Conservation (phyloP, 2,888 invertebrate genomes). For the Bellardia bayeri region DNA sequence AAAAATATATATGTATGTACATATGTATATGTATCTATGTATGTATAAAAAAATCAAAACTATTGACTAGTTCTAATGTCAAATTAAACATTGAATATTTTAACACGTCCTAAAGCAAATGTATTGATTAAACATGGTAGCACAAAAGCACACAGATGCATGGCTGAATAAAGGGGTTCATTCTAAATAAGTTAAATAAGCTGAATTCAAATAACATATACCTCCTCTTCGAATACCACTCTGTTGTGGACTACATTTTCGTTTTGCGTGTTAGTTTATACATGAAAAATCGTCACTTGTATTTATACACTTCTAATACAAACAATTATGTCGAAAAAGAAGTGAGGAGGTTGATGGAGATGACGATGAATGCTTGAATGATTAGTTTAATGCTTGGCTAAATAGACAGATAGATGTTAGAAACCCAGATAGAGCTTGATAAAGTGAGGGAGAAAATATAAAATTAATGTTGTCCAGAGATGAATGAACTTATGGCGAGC, state of each 20-base stretch:
- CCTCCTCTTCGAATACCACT: not conserved
- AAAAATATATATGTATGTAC: not conserved
- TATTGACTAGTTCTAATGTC: conserved; percentile 22
- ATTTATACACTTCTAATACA: conserved; percentile 19
- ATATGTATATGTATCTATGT: not conserved
- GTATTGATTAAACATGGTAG: not conserved
- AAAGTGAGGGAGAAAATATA: conserved; percentile 22
- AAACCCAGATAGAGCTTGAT: not conserved
- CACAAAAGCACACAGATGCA: not conserved
- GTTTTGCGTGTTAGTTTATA: conserved; percentile 9
- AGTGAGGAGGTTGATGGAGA: conserved; percentile 5
- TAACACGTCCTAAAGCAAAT: conserved; percentile 26
- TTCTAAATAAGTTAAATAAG: not conserved
- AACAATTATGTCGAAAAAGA: conserved; percentile 13
- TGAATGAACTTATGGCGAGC: conserved; percentile 52
- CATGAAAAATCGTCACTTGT: not conserved
- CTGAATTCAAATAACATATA: not conserved
- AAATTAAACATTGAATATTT: conserved; percentile 32
- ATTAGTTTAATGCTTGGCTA: conserved; percentile 59
- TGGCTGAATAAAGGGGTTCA: not conserved
- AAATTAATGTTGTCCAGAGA: conserved; percentile 22
- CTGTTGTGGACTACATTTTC: conserved; percentile 6
- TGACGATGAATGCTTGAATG: conserved; percentile 59
- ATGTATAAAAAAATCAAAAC: conserved; percentile 10
- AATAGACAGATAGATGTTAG: conserved; percentile 37